Conservation (phyloP, 2,113 vertebrate genomes). For the Sapajus apella region DNA sequence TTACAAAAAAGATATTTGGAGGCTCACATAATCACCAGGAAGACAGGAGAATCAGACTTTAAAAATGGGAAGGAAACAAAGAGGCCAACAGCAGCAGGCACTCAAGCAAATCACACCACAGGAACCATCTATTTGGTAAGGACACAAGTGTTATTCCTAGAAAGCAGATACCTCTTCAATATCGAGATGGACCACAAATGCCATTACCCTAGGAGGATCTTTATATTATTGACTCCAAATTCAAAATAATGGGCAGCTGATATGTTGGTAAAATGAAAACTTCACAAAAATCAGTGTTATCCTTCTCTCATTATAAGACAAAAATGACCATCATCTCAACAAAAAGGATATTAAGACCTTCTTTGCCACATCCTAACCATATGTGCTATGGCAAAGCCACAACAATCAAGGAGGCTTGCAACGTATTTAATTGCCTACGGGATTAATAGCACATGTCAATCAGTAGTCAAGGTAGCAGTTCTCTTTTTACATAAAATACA, state of each 20-base stretch:
- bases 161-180: not conserved
- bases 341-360: constrained; percentile 23
- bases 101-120: not conserved
- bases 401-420: not conserved
- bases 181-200: not conserved
- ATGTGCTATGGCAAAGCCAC: constrained; percentile 7
- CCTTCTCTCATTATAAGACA: not conserved
- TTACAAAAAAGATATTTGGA: not conserved
- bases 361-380: constrained; percentile 47
- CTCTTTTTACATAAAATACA: constrained; percentile 62
- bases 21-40: not conserved
- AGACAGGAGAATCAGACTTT: not conserved
- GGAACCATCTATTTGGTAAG: not conserved
- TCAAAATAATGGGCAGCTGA: not conserved
- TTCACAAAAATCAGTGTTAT: not conserved
- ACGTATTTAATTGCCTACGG: constrained; percentile 67
- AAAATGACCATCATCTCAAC: not conserved
- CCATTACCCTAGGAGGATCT: not conserved
- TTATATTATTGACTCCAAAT: not conserved
- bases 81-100: not conserved
- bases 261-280: not conserved
- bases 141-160: not conserved
- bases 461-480: constrained; percentile 61
- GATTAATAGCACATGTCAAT: constrained; percentile 56
- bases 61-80: not conserved